A percentile compares a stretch with the other conserved stretches of the same genome.
These are phyloP conservation scores for Perizoma affinitatum DNA, from an alignment of 2,888 invertebrate species.

Conservation along the genomic window DNA sequence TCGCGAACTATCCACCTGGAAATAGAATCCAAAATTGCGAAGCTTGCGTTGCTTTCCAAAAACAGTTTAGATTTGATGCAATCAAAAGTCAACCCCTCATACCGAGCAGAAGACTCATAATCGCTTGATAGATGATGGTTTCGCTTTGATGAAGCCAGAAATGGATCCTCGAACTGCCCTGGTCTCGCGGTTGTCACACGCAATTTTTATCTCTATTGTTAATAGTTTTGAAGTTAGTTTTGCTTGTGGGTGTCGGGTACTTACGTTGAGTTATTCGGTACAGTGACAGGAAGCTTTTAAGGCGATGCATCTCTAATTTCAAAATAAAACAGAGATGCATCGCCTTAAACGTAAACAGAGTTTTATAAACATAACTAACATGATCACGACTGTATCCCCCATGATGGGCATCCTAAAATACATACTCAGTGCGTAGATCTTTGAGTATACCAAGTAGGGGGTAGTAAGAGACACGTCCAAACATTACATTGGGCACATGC, in stretches of 20 bases:
- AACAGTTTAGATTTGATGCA: constrained; percentile 41
- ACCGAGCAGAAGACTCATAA: constrained; percentile 53
- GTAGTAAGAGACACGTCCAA: too few relatives aligned
- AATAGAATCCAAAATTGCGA: constrained; percentile 47
- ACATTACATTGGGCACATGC: too few relatives aligned
- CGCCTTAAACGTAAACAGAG: too few relatives aligned
- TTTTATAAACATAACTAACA: too few relatives aligned
- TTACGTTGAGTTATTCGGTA: constrained; percentile 44
- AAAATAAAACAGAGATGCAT: too few relatives aligned
- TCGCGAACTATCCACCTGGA: constrained; percentile 40
- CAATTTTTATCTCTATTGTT: constrained; percentile 52
- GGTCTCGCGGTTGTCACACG: constrained; percentile 40
- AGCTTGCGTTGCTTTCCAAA: constrained; percentile 41
- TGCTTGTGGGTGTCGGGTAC: constrained; percentile 29
- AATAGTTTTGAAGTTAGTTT: constrained; percentile 47
- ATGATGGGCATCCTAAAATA: too few relatives aligned
- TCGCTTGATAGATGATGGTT: constrained; percentile 48
- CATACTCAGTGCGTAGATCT: too few relatives aligned
- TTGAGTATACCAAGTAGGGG: too few relatives aligned
- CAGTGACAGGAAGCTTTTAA: constrained; percentile 57
- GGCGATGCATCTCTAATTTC: constrained; percentile 53
- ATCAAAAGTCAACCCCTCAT: constrained; percentile 52
- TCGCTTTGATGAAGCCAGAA: constrained; percentile 41
- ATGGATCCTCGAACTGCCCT: constrained; percentile 46
- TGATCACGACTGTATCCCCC: too few relatives aligned